Conservation (phyloP, 2,797 vertebrate genomes). For the Sparus aurata region DNA sequence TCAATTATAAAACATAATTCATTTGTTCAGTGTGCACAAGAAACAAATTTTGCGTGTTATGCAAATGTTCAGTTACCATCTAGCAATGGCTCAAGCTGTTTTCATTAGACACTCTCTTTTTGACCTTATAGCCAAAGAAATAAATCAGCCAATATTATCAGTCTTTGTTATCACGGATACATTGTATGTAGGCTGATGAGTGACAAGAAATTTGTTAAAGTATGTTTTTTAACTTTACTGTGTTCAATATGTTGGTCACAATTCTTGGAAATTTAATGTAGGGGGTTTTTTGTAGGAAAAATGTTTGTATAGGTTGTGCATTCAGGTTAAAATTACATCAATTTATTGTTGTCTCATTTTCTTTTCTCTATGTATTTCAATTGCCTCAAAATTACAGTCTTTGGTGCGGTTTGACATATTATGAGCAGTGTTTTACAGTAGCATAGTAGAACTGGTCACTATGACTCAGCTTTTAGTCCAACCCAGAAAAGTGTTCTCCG, state of each 20-base stretch:
- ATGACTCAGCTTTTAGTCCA: conserved; percentile 24
- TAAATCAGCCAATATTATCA: too few species aligned
- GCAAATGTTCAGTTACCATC: too few species aligned
- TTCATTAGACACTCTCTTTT: too few species aligned
- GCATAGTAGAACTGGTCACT: not conserved
- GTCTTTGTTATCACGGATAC: not conserved
- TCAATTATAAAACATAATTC: too few species aligned
- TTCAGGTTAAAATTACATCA: too few species aligned
- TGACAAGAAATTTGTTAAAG: not conserved
- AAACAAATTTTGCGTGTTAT: too few species aligned
- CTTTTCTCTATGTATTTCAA: not conserved
- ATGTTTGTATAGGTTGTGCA: too few species aligned
- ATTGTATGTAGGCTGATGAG: not conserved
- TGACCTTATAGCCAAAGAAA: too few species aligned
- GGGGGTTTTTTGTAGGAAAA: not conserved
- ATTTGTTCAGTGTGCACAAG: too few species aligned
- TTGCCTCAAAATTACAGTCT: not conserved
- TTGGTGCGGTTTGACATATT: not conserved
- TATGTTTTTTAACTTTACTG: not conserved
- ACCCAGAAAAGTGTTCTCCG: not conserved
- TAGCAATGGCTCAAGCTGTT: too few species aligned
- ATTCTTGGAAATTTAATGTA: not conserved
- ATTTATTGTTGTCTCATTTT: not conserved
- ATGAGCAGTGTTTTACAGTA: not conserved
- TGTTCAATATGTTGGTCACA: not conserved